phyloP scores from a whole-genome alignment of 1,140 invertebrate genomes.

The Lordiphosa collinella region DNA sequence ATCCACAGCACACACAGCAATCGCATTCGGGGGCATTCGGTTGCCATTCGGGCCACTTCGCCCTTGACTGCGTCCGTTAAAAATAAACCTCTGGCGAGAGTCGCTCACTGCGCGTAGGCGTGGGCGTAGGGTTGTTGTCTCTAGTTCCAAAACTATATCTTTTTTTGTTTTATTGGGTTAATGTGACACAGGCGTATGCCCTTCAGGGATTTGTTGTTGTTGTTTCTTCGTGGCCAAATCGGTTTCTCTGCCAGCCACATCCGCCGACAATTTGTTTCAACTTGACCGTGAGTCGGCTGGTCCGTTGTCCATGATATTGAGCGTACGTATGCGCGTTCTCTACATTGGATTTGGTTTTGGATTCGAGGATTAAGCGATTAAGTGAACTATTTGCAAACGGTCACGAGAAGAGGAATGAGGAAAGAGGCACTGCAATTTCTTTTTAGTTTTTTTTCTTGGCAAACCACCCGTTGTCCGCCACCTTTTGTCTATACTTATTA shows the following conservation, averaged over 20 bases:
- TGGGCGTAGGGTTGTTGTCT: slow-evolving; percentile 30
- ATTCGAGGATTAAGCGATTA: neutral
- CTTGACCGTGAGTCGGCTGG: slow-evolving; percentile 65
- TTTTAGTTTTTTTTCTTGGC: slow-evolving; percentile 32
- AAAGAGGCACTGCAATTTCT: slow-evolving; percentile 21
- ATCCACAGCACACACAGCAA: slow-evolving; percentile 37
- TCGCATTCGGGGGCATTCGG: slow-evolving; percentile 33
- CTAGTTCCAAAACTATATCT: slow-evolving; percentile 13
- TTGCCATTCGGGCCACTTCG: slow-evolving; percentile 35
- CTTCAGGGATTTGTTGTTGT: slow-evolving; percentile 25
- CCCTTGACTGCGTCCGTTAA: slow-evolving; percentile 36
- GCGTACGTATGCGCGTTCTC: slow-evolving; percentile 27
- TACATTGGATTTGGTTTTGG: neutral
- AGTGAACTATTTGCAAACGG: too few relatives aligned
- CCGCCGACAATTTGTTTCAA: slow-evolving; percentile 73
- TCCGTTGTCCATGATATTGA: slow-evolving; percentile 58
- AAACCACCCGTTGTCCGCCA: slow-evolving; percentile 38
- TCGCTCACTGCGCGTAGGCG: neutral
- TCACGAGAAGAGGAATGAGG: neutral
- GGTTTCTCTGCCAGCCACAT: slow-evolving; percentile 43
- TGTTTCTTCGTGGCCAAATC: slow-evolving; percentile 14
- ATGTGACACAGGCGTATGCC: slow-evolving; percentile 55
- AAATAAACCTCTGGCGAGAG: slow-evolving; percentile 21
- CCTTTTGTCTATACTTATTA: slow-evolving; percentile 40
- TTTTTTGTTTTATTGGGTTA: slow-evolving; percentile 73